phyloP scores from a whole-genome alignment of 2,797 vertebrate genomes.

The Coccyzus lansbergi region DNA sequence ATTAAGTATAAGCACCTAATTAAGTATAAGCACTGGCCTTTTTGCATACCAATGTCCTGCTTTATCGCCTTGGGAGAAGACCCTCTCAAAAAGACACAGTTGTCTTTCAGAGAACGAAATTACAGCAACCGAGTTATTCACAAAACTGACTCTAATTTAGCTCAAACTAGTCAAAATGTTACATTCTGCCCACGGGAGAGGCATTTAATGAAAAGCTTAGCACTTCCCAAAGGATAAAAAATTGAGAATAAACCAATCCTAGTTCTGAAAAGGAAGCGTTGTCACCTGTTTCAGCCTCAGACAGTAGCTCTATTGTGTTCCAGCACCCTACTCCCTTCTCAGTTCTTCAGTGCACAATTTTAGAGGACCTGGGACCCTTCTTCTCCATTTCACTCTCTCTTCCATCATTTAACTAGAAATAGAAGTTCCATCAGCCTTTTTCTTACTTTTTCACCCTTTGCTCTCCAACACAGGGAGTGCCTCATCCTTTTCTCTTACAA shows the following conservation, averaged over 20 bases:
- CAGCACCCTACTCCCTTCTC: not conserved
- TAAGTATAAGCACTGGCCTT: too few species aligned
- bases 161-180: not conserved
- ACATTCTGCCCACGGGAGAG: not conserved
- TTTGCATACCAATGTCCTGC: too few species aligned
- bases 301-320: not conserved
- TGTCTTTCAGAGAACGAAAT: too few species aligned
- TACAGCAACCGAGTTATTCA: too few species aligned
- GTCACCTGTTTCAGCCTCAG: not conserved
- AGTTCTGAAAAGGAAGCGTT: not conserved
- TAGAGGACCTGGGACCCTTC: not conserved
- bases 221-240: fast-evolving
- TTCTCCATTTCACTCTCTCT: not conserved
- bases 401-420: not conserved
- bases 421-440: not conserved
- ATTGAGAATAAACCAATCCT: not conserved
- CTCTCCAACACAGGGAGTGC: not conserved
- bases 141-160: too few species aligned
- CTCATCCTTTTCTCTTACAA: not conserved
- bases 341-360: too few species aligned
- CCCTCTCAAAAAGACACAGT: too few species aligned
- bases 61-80: too few species aligned
- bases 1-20: too few species aligned
- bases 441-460: not conserved
- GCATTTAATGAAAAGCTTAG: not conserved